Evolutionary conservation across 2,888 invertebrate species (phyloP).

Genomic region (Brachylomia viminalis): DNA sequence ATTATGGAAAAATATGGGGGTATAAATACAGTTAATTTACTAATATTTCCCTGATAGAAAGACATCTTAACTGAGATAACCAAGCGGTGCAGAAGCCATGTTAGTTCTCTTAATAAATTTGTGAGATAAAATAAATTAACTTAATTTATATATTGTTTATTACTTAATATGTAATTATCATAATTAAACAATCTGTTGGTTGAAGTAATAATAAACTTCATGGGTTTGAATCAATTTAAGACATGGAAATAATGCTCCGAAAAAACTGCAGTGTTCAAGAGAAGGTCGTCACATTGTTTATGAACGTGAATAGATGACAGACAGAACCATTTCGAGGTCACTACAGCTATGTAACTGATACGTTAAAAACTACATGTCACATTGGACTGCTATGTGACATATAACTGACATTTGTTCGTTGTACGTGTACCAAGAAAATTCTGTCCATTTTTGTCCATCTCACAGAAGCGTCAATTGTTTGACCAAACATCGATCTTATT

Average conservation of each 20-base stretch:
- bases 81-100: not conserved
- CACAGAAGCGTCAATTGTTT: not conserved
- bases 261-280: not conserved
- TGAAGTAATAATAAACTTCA: not conserved
- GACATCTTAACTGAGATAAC: not conserved
- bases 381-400: not conserved
- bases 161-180: not conserved
- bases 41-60: conserved; percentile 6
- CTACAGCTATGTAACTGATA: too few species aligned
- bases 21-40: conserved; percentile 24
- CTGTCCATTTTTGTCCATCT: conserved; percentile 3
- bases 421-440: not conserved
- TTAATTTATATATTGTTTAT: not conserved
- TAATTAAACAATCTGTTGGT: not conserved
- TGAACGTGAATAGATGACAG: not conserved
- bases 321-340: not conserved
- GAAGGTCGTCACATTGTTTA: not conserved
- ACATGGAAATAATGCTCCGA: not conserved
- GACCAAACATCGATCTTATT: conserved; percentile 6
- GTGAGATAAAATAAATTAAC: not conserved
- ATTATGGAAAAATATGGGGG: conserved; percentile 11
- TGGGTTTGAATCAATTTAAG: not conserved
- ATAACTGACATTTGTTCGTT: conserved; percentile 7
- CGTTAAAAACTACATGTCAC: not conserved
- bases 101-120: not conserved